phyloP scores from a whole-genome alignment of 2,797 vertebrate species.

The Silurus lanzhouensis region DNA sequence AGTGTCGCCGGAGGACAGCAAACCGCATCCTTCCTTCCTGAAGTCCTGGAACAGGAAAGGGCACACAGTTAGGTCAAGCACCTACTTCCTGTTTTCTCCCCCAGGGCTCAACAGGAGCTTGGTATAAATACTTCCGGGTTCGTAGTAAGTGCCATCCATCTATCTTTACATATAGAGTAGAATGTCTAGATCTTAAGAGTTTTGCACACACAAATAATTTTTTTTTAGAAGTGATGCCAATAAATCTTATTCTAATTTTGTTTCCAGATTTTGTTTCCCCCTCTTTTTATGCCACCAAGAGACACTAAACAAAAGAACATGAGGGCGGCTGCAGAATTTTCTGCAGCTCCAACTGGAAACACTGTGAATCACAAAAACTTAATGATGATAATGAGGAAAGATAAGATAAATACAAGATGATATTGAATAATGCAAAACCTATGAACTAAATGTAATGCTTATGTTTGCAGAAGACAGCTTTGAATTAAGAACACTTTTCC shows the following conservation, averaged over 20 bases:
- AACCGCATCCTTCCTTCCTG: slow-evolving; percentile 87
- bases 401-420: neutral
- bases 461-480: neutral
- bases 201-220: no score
- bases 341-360: neutral
- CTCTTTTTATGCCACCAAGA: neutral
- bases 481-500: neutral
- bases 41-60: slow-evolving; percentile 75
- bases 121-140: slow-evolving; percentile 68
- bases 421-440: neutral
- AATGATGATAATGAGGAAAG: no score
- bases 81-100: slow-evolving; percentile 62
- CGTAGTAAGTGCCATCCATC: slow-evolving; percentile 17
- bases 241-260: neutral
- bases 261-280: neutral
- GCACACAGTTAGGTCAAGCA: slow-evolving; percentile 73
- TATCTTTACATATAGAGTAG: no score
- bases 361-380: neutral
- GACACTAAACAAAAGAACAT: neutral
- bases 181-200: no score
- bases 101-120: slow-evolving; percentile 62
- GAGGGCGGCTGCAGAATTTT: neutral
- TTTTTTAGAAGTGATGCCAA: neutral
- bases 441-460: neutral
- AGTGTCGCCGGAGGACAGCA: slow-evolving; percentile 78